Evolutionary conservation across 2,113 vertebrate species (phyloP).

Genomic region (Peromyscus maniculatus): DNA sequence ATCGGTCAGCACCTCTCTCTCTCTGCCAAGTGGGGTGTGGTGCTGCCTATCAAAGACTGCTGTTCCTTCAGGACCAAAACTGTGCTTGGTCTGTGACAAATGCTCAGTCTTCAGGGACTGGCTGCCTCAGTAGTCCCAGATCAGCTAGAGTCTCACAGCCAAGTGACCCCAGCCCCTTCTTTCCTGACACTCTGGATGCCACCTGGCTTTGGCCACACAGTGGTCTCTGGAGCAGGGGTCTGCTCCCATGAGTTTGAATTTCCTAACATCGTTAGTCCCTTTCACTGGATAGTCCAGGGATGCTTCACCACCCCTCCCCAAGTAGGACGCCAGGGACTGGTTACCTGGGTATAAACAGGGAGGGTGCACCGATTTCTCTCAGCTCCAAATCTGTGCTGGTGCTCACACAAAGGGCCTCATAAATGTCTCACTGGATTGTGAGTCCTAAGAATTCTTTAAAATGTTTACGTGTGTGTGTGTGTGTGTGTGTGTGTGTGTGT

Average conservation of each 20-base stretch:
- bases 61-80: not conserved
- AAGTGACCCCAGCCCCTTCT: not conserved
- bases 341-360: no score
- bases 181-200: not conserved
- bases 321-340: not conserved
- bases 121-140: not conserved
- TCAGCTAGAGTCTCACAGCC: not conserved
- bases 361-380: not conserved
- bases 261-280: not conserved
- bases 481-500: rapidly evolving
- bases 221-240: not conserved
- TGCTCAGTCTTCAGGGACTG: not conserved
- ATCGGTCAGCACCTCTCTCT: not conserved
- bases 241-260: not conserved
- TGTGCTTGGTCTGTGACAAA: not conserved
- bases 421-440: not conserved
- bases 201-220: not conserved
- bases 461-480: not conserved
- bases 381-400: not conserved
- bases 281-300: not conserved
- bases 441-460: not conserved
- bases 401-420: not conserved
- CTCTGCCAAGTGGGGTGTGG: not conserved
- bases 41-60: not conserved
- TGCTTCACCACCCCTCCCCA: not conserved